These are phyloP conservation scores for Leptinotarsa peninsularis DNA, from an alignment of 2,888 invertebrate genomes.

Conservation along the genomic window DNA sequence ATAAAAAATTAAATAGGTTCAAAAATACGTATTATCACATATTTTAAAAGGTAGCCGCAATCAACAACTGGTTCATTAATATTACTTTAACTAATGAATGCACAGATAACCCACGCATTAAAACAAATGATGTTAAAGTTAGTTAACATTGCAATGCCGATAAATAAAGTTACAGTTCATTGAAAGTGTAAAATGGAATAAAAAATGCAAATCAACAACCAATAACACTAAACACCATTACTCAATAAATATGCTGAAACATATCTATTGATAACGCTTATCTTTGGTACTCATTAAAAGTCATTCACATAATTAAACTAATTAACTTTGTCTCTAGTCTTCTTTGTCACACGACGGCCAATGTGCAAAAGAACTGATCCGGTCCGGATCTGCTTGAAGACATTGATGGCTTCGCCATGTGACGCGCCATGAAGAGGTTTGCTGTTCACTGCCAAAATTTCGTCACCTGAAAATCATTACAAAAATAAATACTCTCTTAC, in stretches of 20 bases:
- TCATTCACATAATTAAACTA: conserved; percentile 45
- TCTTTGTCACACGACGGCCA: conserved; percentile 69
- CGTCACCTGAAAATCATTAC: conserved; percentile 74
- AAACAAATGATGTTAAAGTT: conserved; percentile 40
- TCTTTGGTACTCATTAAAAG: conserved; percentile 44
- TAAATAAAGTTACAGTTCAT: conserved; percentile 33
- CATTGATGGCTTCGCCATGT: conserved; percentile 82
- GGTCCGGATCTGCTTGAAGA: conserved; percentile 82
- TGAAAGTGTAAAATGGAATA: conserved; percentile 35
- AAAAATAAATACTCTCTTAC: too few species aligned
- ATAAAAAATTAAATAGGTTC: neutral
- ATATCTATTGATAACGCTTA: conserved; percentile 42
- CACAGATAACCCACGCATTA: conserved; percentile 30
- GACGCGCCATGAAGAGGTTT: conserved; percentile 81
- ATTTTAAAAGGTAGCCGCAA: conserved; percentile 35
- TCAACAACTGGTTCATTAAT: conserved; percentile 25
- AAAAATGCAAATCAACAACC: conserved; percentile 41
- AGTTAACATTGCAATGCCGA: conserved; percentile 32
- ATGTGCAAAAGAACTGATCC: conserved; percentile 82
- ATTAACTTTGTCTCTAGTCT: conserved; percentile 59
- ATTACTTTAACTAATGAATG: conserved; percentile 28
- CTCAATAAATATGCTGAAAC: conserved; percentile 36
- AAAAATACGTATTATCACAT: conserved; percentile 38
- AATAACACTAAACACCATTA: conserved; percentile 35
- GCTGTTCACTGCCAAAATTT: conserved; percentile 85